A percentile compares a stretch with the other conserved stretches of the same genome.
Evolutionary conservation across 2,797 vertebrate species (phyloP).

Genomic region (Falco naumanni): DNA sequence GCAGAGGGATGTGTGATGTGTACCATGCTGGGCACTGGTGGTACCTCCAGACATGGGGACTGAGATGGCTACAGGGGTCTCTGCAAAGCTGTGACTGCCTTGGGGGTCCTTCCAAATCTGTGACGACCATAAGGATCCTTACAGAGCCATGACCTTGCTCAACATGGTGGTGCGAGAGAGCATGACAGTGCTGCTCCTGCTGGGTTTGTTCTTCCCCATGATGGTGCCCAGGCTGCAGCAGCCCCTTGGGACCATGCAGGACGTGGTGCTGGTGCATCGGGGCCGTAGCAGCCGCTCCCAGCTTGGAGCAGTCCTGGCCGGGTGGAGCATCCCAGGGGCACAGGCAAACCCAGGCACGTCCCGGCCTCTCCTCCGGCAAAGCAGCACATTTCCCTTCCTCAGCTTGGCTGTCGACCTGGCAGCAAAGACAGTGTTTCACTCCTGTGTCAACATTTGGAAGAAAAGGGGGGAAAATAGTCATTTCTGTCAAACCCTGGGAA

Average conservation of each 20-base stretch:
- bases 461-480: not conserved
- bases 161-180: not conserved
- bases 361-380: not conserved
- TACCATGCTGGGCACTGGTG: not conserved
- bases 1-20: not conserved
- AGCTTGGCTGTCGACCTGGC: not conserved
- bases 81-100: not conserved
- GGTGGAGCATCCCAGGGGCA: not conserved
- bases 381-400: not conserved
- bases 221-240: not conserved
- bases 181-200: not conserved
- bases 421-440: conserved; percentile 22
- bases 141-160: not conserved
- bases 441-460: conserved; percentile 64
- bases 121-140: not conserved
- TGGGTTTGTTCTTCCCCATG: not conserved
- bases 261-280: rapidly evolving
- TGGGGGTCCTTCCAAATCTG: not conserved
- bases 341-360: not conserved
- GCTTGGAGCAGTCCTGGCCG: not conserved
- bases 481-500: conserved; percentile 58
- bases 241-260: not conserved
- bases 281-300: not conserved
- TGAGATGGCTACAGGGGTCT: not conserved
- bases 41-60: not conserved